phyloP scores from a whole-genome alignment of 30 jellyfish, hydroid and myxozoan genomes.

The Nemopilema nomurai region DNA sequence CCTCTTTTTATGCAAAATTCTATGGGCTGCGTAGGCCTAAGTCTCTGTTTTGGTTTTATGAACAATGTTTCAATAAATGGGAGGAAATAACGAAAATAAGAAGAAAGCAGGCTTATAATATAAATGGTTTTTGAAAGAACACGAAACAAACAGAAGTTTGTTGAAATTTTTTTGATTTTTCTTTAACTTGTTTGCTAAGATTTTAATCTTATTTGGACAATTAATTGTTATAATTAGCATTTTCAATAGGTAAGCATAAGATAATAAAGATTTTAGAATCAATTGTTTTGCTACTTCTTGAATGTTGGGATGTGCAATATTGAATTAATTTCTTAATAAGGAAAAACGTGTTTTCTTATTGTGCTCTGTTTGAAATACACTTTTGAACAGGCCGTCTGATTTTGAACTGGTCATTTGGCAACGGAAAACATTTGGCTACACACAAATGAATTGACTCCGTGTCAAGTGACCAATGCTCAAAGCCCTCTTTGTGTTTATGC shows the following conservation, averaged over 20 bases:
- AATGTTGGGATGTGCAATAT: background rate
- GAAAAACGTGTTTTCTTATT: background rate
- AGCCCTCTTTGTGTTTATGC: background rate
- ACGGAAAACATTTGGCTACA: background rate
- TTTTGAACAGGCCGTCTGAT: too few relatives aligned
- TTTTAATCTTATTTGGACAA: background rate
- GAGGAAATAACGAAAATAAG: background rate
- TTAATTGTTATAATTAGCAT: background rate
- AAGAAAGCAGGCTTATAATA: background rate
- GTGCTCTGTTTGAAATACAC: background rate
- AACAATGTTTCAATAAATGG: background rate
- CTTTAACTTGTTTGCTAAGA: background rate
- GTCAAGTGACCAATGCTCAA: background rate
- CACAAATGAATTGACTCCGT: background rate
- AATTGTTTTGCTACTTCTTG: background rate
- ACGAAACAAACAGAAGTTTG: background rate
- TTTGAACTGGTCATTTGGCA: background rate
- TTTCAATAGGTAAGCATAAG: background rate
- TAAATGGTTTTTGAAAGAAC: background rate
- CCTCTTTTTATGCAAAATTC: background rate
- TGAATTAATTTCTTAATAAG: too few relatives aligned
- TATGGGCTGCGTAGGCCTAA: background rate
- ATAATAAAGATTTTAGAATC: background rate
- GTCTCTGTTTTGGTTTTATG: background rate
- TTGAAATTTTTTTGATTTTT: background rate